phyloP scores from a whole-genome alignment of 2,888 invertebrate species.

The Pristionchus fissidentatus region DNA sequence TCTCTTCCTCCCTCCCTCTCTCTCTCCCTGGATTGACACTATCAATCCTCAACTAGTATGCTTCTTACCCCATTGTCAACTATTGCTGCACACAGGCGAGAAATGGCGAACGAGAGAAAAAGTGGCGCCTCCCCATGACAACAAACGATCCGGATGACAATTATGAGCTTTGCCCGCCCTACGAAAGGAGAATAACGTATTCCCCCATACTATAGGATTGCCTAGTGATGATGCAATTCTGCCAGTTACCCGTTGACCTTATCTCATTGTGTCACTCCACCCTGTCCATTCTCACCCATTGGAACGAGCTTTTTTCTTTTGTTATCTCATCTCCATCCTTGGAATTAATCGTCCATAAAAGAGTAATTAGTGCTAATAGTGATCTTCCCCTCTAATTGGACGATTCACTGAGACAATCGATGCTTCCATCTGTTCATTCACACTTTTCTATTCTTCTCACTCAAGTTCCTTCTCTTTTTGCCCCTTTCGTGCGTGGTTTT shows the following conservation, averaged over 20 bases:
- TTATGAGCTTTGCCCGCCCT: slow-evolving; percentile 21
- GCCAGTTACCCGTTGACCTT: slow-evolving; percentile 18
- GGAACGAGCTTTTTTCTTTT: too few species aligned
- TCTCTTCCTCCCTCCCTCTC: background rate
- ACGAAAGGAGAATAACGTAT: background rate
- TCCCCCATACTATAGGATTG: background rate
- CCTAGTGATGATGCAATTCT: background rate
- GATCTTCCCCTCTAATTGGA: background rate
- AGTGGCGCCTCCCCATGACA: background rate
- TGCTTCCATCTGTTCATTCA: background rate
- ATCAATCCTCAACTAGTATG: slow-evolving; percentile 39
- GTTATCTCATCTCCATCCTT: slow-evolving; percentile 37
- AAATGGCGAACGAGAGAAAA: background rate
- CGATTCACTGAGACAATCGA: slow-evolving; percentile 4
- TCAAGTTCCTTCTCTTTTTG: background rate
- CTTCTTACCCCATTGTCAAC: slow-evolving; percentile 14
- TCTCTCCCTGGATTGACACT: slow-evolving; percentile 8
- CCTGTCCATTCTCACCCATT: background rate
- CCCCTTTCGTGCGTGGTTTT: background rate
- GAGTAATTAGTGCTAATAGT: slow-evolving; percentile 21
- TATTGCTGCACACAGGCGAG: slow-evolving; percentile 27
- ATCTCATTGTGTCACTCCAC: background rate
- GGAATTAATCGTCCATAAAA: slow-evolving; percentile 27
- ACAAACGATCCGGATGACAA: background rate
- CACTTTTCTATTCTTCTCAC: background rate